These are phyloP conservation scores for Zootermopsis nevadensis DNA, from an alignment of 2,888 invertebrate species.

Conservation along the genomic window DNA sequence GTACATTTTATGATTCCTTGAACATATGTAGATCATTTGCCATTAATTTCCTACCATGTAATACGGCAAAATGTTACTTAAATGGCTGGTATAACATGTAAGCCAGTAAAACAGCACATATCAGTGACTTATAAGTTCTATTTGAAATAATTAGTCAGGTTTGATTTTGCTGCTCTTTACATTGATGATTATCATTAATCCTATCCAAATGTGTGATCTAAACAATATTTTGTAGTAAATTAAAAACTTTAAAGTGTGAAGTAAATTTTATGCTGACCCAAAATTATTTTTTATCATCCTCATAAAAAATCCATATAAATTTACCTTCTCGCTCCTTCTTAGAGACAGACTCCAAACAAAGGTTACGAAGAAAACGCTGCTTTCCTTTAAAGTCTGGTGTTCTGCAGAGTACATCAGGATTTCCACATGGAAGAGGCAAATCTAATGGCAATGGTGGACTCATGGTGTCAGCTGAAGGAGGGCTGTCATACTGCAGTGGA, in stretches of 20 bases:
- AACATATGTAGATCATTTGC: too few species aligned
- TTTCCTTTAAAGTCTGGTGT: conserved; percentile 68
- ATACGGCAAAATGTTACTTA: too few species aligned
- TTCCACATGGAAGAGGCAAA: conserved; percentile 66
- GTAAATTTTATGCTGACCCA: not conserved
- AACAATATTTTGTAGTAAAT: not conserved
- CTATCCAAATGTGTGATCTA: too few species aligned
- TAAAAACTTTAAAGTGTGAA: not conserved
- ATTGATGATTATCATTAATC: too few species aligned
- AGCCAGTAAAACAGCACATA: too few species aligned
- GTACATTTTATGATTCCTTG: too few species aligned
- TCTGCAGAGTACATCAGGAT: conserved; percentile 64
- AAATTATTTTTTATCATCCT: not conserved
- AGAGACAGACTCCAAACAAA: conserved; percentile 70
- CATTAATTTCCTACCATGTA: too few species aligned
- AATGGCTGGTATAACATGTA: too few species aligned
- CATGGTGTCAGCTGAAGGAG: conserved; percentile 53
- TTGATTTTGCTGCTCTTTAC: too few species aligned
- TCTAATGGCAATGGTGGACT: conserved; percentile 60
- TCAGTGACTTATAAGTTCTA: too few species aligned
- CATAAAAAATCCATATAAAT: conserved; percentile 28
- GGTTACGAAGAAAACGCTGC: conserved; percentile 69
- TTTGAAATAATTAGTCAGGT: too few species aligned
- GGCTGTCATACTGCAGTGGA: conserved; percentile 35
- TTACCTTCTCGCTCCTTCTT: conserved; percentile 71